Conservation (phyloP, 2,113 vertebrate genomes). For the Nyctereutes procyonoides region DNA sequence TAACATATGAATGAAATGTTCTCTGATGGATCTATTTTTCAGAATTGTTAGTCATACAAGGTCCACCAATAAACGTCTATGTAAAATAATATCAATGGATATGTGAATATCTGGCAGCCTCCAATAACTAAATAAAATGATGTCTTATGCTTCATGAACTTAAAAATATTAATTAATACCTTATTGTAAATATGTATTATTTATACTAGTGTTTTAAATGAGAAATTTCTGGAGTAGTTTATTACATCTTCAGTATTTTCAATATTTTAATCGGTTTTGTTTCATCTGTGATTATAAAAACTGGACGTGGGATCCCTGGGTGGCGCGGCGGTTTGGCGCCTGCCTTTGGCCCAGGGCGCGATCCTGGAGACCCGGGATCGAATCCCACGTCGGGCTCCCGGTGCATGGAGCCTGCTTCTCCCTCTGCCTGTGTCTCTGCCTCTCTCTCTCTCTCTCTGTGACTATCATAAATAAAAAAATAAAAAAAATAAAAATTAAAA, state of each 20-base stretch:
- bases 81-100: background rate
- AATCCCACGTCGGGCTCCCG: too few species aligned
- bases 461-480: too few species aligned
- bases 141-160: background rate
- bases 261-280: background rate
- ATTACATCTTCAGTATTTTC: background rate
- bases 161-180: background rate
- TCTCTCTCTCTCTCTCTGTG: too few species aligned
- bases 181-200: background rate
- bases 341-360: too few species aligned
- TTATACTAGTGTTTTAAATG: background rate
- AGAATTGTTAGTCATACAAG: background rate
- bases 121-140: background rate
- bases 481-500: too few species aligned
- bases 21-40: background rate
- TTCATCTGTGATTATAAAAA: background rate
- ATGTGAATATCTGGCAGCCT: background rate
- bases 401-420: too few species aligned
- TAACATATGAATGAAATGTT: background rate
- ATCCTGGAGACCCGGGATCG: too few species aligned
- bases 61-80: background rate
- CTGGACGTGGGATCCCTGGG: background rate
- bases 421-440: too few species aligned
- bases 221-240: background rate
- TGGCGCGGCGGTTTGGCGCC: too few species aligned